Conservation (phyloP, 2,888 invertebrate species). For the Gymnocheta viridis region DNA sequence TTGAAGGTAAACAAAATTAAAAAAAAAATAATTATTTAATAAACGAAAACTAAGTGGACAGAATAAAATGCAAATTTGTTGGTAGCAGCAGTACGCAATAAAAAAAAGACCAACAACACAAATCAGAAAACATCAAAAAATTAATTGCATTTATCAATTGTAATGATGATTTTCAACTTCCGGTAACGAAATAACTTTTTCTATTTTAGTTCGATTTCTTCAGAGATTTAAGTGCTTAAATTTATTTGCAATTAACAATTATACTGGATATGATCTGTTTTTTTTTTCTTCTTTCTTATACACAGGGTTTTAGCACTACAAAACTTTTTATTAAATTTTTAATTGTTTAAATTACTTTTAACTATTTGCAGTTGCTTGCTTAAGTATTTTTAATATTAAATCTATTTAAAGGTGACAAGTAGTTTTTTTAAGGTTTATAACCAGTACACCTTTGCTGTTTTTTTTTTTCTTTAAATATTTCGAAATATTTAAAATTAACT, state of each 20-base stretch:
- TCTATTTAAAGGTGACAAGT: not conserved
- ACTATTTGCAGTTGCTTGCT: not conserved
- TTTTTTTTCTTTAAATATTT: constrained; percentile 9
- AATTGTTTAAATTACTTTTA: not conserved
- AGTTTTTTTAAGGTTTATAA: not conserved
- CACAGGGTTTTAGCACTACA: not conserved
- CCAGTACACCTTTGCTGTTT: not conserved
- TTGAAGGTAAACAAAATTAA: constrained; percentile 60
- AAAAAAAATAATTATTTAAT: constrained; percentile 11
- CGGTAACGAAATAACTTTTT: constrained; percentile 16
- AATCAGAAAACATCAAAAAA: not conserved
- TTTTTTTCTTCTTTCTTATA: no score
- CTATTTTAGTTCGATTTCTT: not conserved
- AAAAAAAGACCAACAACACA: not conserved
- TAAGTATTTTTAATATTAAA: not conserved
- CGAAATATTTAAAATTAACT: not conserved
- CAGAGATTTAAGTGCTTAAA: not conserved
- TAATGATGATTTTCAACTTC: constrained; percentile 64
- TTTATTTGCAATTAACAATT: not conserved
- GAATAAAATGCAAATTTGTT: constrained; percentile 15
- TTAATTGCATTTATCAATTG: constrained; percentile 47
- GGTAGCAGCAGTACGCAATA: not conserved
- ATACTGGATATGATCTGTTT: no score
- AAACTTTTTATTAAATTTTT: not conserved
- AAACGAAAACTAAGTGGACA: constrained; percentile 17